Evolutionary conservation across 2,113 vertebrate genomes (phyloP).

Genomic region (Anolis carolinensis): DNA sequence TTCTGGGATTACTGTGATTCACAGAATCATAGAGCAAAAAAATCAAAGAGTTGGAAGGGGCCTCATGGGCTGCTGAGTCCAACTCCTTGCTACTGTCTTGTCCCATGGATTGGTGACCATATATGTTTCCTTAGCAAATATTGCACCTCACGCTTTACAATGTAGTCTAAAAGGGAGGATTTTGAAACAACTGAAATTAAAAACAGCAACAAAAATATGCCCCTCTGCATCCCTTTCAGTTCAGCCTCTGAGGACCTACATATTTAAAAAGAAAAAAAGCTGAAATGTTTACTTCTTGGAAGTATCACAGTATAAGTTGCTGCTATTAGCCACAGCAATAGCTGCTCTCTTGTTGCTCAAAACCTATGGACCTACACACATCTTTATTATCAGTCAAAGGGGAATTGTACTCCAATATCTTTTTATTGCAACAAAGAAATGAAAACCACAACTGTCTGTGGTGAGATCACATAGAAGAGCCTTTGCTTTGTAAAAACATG

Average conservation of each 20-base stretch:
- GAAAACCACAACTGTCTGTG: background rate
- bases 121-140: background rate
- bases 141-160: background rate
- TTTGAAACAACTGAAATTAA: background rate
- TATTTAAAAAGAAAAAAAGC: background rate
- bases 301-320: background rate
- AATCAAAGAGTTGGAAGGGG: too few relatives aligned
- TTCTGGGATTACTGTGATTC: too few relatives aligned
- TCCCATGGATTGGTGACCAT: background rate
- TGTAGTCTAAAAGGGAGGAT: background rate
- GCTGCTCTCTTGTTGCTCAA: background rate
- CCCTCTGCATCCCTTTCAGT: background rate
- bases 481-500: background rate
- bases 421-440: slow-evolving; percentile 15
- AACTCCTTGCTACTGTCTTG: too few relatives aligned
- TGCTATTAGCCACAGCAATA: background rate
- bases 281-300: background rate
- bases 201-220: background rate
- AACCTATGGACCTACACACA: background rate
- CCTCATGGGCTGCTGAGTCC: too few relatives aligned
- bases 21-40: too few relatives aligned
- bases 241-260: background rate
- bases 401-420: background rate
- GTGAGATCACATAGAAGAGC: background rate
- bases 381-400: background rate